Evolutionary conservation across 2,797 vertebrate genomes (phyloP).

Genomic region (Myotis daubentonii): DNA sequence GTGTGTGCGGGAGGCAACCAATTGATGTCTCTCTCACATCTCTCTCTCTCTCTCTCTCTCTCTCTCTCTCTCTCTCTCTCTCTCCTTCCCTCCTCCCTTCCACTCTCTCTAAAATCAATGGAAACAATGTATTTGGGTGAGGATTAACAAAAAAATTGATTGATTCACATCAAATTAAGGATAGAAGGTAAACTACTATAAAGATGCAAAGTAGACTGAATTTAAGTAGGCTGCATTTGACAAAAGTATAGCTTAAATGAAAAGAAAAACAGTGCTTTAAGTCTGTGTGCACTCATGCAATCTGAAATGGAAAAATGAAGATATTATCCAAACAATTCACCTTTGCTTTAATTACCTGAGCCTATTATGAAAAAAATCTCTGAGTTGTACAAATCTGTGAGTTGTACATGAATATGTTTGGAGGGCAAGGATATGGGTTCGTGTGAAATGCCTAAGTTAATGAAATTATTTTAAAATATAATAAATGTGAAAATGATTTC

Average conservation of each 20-base stretch:
- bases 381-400: not conserved
- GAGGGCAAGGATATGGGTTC: not conserved
- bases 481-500: not conserved
- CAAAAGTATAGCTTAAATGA: slow-evolving; percentile 7
- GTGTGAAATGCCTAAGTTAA: not conserved
- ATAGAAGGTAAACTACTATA: slow-evolving; percentile 26
- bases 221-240: not conserved
- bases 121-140: not conserved
- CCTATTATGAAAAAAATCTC: not conserved
- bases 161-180: slow-evolving; percentile 26
- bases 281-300: not conserved
- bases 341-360: not conserved
- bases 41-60: no score
- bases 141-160: not conserved
- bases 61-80: no score
- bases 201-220: not conserved
- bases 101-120: not conserved
- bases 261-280: slow-evolving; percentile 5
- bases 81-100: not conserved
- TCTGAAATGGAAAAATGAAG: slow-evolving; percentile 21
- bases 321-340: slow-evolving; percentile 1
- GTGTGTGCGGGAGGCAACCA: no score
- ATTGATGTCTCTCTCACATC: not conserved
- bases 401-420: not conserved
- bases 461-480: slow-evolving; percentile 18